These are phyloP conservation scores for Siniperca scherzeri DNA, from an alignment of 2,797 vertebrate species.

Conservation along the genomic window DNA sequence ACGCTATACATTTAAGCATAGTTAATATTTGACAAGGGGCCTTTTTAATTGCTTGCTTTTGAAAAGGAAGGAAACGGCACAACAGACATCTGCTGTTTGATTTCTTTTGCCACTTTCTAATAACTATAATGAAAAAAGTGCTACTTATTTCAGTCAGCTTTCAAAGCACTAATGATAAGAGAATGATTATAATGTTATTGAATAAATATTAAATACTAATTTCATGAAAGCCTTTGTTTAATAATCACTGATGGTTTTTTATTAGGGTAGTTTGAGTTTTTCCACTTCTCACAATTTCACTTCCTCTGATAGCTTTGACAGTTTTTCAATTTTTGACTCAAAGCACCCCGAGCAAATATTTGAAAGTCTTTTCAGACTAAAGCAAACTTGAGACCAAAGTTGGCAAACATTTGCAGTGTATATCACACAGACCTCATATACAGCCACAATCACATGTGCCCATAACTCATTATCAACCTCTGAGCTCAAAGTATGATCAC, in stretches of 20 bases:
- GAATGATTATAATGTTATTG: slow-evolving; percentile 48
- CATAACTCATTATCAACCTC: slow-evolving; percentile 75
- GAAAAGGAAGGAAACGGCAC: slow-evolving; percentile 48
- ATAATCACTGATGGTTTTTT: slow-evolving; percentile 58
- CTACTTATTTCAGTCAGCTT: slow-evolving; percentile 55
- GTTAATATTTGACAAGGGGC: slow-evolving; percentile 69
- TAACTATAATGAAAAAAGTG: slow-evolving; percentile 51
- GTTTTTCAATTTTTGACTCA: slow-evolving; percentile 73
- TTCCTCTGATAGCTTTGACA: slow-evolving; percentile 66
- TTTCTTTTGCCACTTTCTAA: slow-evolving; percentile 60
- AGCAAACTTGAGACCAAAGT: slow-evolving; percentile 75
- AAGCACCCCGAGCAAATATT: slow-evolving; percentile 73
- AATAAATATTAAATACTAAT: slow-evolving; percentile 66
- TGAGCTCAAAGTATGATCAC: slow-evolving; percentile 76
- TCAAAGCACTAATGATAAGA: slow-evolving; percentile 63
- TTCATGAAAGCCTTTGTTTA: slow-evolving; percentile 59
- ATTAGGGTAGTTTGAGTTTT: slow-evolving; percentile 55
- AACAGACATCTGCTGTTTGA: slow-evolving; percentile 56
- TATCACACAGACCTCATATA: slow-evolving; percentile 67
- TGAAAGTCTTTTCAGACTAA: slow-evolving; percentile 71
- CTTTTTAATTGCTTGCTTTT: slow-evolving; percentile 70
- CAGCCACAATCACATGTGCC: slow-evolving; percentile 62
- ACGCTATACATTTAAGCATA: slow-evolving; percentile 63
- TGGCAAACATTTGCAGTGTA: slow-evolving; percentile 76
- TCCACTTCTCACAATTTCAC: slow-evolving; percentile 43